A percentile compares a stretch with the other conserved stretches of the same genome.
Conservation (phyloP, 2,113 vertebrate genomes). For the Origma solitaria region DNA sequence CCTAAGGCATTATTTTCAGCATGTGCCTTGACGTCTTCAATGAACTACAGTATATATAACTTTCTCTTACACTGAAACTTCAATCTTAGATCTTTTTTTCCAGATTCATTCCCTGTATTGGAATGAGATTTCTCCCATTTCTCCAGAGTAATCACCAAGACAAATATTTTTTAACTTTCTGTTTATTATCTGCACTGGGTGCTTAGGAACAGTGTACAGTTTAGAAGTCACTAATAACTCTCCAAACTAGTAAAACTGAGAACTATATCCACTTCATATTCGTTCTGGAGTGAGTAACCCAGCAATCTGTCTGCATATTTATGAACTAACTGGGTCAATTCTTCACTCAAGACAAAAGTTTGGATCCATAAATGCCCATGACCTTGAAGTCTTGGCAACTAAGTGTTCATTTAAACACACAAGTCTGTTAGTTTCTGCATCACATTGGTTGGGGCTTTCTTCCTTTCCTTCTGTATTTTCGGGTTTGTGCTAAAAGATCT, state of each 20-base stretch:
- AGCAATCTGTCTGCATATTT: not conserved
- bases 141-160: not conserved
- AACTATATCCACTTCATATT: not conserved
- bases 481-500: not conserved
- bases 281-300: not conserved
- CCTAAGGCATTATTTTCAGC: not conserved
- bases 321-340: not conserved
- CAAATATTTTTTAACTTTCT: not conserved
- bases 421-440: not conserved
- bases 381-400: not conserved
- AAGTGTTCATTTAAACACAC: not conserved
- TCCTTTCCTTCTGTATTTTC: not conserved
- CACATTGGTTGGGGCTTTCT: not conserved
- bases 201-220: not conserved
- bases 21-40: not conserved
- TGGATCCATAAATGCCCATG: not conserved
- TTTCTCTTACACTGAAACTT: not conserved
- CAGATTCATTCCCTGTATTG: not conserved
- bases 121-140: not conserved
- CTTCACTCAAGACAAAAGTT: not conserved
- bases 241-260: not conserved
- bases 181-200: not conserved
- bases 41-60: not conserved
- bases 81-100: not conserved
- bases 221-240: not conserved